Evolutionary conservation across 2,113 vertebrate genomes (phyloP).

Genomic region (Stegostoma tigrinum): DNA sequence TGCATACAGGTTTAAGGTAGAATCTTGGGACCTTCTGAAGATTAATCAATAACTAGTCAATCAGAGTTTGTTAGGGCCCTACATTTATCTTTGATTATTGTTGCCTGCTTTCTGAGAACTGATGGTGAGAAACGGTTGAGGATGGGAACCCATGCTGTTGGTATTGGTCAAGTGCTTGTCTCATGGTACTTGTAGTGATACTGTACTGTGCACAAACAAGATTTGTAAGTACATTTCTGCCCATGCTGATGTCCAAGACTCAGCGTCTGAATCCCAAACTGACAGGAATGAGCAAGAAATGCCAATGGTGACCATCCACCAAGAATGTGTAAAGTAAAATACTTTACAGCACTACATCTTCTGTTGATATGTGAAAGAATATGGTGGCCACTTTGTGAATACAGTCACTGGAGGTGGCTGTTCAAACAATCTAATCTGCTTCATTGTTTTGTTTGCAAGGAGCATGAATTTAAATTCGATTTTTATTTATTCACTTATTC

Average conservation of each 20-base stretch:
- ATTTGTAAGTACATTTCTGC: background rate
- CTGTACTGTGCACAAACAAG: background rate
- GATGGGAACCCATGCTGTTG: background rate
- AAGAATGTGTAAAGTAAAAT: too few relatives aligned
- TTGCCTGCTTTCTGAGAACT: background rate
- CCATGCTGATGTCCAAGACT: background rate
- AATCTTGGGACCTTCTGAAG: background rate
- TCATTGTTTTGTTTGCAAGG: too few relatives aligned
- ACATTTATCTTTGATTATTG: background rate
- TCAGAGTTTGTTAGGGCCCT: background rate
- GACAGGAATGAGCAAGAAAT: background rate
- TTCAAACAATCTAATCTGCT: too few relatives aligned
- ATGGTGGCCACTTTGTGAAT: too few relatives aligned
- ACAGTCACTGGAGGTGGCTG: too few relatives aligned
- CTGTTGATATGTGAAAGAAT: too few relatives aligned
- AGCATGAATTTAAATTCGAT: too few relatives aligned
- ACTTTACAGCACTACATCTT: too few relatives aligned
- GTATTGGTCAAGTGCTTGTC: background rate
- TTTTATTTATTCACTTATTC: too few relatives aligned
- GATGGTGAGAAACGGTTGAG: background rate
- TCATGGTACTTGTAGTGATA: background rate
- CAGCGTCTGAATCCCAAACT: background rate
- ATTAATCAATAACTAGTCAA: background rate
- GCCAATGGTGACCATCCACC: too few relatives aligned
- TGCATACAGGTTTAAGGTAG: background rate